These are phyloP conservation scores for Hylaeus volcanicus DNA, from an alignment of 1,140 invertebrate genomes.

Conservation along the genomic window DNA sequence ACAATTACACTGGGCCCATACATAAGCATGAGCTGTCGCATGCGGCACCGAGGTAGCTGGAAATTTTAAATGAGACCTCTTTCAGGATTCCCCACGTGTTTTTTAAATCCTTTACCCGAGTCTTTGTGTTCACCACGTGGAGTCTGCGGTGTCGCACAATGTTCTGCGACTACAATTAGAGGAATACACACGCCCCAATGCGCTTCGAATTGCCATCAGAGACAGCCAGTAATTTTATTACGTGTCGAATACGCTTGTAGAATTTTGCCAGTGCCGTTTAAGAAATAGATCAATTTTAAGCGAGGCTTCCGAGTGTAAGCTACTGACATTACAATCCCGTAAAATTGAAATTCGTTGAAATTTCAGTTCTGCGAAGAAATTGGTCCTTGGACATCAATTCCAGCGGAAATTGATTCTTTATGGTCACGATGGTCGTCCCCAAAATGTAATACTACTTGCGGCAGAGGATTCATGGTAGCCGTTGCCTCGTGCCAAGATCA, in stretches of 20 bases:
- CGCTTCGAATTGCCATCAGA: conserved; percentile 48
- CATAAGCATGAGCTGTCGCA: not conserved
- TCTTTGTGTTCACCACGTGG: conserved; percentile 51
- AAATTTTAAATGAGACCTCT: not conserved
- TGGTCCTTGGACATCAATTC: conserved; percentile 41
- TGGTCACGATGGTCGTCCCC: conserved; percentile 52
- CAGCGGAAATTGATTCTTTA: conserved; percentile 37
- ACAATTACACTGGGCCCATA: not conserved
- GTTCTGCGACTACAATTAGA: conserved; percentile 41
- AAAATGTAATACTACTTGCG: conserved; percentile 47
- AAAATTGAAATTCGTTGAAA: not conserved
- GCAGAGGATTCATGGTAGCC: conserved; percentile 33
- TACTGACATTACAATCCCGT: too few relatives aligned
- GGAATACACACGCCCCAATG: conserved; percentile 48
- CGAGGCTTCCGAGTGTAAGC: too few relatives aligned
- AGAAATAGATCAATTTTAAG: too few relatives aligned
- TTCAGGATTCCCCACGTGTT: conserved; percentile 59
- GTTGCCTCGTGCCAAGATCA: conserved; percentile 50
- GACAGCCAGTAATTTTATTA: conserved; percentile 51
- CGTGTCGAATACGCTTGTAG: too few relatives aligned
- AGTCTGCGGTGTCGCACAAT: conserved; percentile 46
- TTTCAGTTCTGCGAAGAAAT: conserved; percentile 57
- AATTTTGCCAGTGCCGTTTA: not conserved
- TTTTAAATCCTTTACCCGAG: conserved; percentile 47
- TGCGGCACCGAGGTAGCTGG: too few relatives aligned